A percentile compares a stretch with the other conserved stretches of the same genome.
These are phyloP conservation scores for Disparrhopalites patrizii DNA, from an alignment of 2,888 invertebrate species.

Conservation along the genomic window DNA sequence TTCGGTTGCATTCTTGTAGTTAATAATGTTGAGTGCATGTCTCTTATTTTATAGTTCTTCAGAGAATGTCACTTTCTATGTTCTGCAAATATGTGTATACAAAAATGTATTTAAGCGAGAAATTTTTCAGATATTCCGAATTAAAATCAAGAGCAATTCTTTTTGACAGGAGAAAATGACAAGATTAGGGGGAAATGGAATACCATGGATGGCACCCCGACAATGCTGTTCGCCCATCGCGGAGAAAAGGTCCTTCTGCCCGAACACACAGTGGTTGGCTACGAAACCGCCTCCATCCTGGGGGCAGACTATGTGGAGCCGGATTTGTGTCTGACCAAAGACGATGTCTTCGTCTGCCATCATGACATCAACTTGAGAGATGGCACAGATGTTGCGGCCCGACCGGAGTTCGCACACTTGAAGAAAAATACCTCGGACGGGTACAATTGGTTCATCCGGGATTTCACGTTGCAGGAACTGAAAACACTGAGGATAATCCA, in stretches of 20 bases:
- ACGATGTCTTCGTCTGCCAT: conserved; percentile 40
- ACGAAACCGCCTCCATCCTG: conserved; percentile 41
- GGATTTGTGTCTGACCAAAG: conserved; percentile 42
- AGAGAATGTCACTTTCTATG: too few species aligned
- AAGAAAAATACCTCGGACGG: conserved; percentile 26
- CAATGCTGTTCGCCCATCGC: conserved; percentile 37
- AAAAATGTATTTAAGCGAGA: too few species aligned
- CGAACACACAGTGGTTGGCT: conserved; percentile 41
- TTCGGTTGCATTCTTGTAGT: too few species aligned
- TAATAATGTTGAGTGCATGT: too few species aligned
- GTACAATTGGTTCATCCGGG: conserved; percentile 43
- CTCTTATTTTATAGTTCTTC: too few species aligned
- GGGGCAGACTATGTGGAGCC: conserved; percentile 45
- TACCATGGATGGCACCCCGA: conserved; percentile 29
- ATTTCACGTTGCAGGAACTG: conserved; percentile 39
- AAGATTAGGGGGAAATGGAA: too few species aligned
- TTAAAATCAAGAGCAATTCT: too few species aligned
- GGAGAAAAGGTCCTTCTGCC: conserved; percentile 44
- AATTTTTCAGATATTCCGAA: too few species aligned
- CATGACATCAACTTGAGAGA: conserved; percentile 40
- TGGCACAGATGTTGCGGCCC: conserved; percentile 35
- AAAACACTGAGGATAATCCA: conserved; percentile 33
- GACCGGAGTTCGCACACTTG: conserved; percentile 32
- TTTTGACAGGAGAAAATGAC: too few species aligned
- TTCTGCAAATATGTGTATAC: too few species aligned